Conservation (phyloP, 2,797 vertebrate genomes). For the Heterohyrax brucei region DNA sequence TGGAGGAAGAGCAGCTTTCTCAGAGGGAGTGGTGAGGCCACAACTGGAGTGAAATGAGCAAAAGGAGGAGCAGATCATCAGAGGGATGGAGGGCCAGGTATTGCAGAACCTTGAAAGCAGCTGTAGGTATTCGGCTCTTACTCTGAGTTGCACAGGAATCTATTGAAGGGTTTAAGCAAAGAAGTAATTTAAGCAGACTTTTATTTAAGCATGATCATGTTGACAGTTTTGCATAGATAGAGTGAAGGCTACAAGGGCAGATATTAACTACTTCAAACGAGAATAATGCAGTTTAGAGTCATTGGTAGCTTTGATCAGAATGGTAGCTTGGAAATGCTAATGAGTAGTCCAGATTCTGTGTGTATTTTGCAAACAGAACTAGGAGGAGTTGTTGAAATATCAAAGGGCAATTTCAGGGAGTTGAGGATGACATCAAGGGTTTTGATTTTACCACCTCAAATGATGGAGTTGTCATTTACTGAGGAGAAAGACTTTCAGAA, state of each 20-base stretch:
- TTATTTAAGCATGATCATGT: not conserved
- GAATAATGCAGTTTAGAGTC: not conserved
- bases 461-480: conserved; percentile 16
- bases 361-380: not conserved
- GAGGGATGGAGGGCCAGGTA: not conserved
- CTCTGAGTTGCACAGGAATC: not conserved
- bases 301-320: not conserved
- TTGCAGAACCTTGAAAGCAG: not conserved
- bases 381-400: not conserved
- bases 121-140: not conserved
- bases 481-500: not conserved
- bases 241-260: not conserved
- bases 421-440: not conserved
- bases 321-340: not conserved
- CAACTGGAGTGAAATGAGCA: not conserved
- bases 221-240: not conserved
- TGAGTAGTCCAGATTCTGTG: not conserved
- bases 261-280: not conserved
- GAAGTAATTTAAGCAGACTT: not conserved
- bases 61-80: not conserved
- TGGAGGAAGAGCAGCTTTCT: not conserved
- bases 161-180: not conserved
- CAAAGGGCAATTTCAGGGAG: not conserved
- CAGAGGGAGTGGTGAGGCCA: too few relatives aligned
- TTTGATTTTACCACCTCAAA: not conserved